These are phyloP conservation scores for Melanostoma scalare DNA, from an alignment of 2,888 invertebrate species.

Conservation along the genomic window DNA sequence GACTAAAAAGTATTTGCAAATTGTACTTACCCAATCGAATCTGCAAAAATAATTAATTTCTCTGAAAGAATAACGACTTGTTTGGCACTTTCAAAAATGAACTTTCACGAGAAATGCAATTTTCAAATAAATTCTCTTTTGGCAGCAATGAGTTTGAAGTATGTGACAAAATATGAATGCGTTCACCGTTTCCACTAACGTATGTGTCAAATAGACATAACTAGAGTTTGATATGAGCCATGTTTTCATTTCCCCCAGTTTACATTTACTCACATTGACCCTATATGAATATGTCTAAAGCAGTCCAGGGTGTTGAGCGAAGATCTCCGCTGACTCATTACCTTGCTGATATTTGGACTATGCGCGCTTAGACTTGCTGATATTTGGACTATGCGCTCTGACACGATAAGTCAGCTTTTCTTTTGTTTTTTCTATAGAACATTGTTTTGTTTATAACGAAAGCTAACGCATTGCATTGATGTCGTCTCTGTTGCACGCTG, in stretches of 20 bases:
- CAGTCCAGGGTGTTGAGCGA: too few species aligned
- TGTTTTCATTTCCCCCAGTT: conserved; percentile 34
- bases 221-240: conserved; percentile 31
- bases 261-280: conserved; percentile 12
- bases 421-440: too few species aligned
- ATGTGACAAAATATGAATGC: conserved; percentile 21
- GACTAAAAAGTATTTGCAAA: conserved; percentile 30
- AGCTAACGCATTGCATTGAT: too few species aligned
- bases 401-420: too few species aligned
- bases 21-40: conserved; percentile 19
- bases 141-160: conserved; percentile 16
- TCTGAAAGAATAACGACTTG: not conserved
- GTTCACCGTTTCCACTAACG: conserved; percentile 23
- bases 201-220: conserved; percentile 30
- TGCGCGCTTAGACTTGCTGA: too few species aligned
- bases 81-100: conserved; percentile 2
- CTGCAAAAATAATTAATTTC: not conserved
- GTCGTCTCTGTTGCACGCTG: too few species aligned
- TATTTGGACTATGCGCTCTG: too few species aligned
- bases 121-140: conserved; percentile 11
- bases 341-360: too few species aligned
- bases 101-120: conserved; percentile 22
- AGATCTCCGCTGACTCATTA: too few species aligned
- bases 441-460: too few species aligned
- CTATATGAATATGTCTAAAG: too few species aligned